These are phyloP conservation scores for Hemistola chrysoprasaria DNA, from an alignment of 2,888 invertebrate species.

Conservation along the genomic window DNA sequence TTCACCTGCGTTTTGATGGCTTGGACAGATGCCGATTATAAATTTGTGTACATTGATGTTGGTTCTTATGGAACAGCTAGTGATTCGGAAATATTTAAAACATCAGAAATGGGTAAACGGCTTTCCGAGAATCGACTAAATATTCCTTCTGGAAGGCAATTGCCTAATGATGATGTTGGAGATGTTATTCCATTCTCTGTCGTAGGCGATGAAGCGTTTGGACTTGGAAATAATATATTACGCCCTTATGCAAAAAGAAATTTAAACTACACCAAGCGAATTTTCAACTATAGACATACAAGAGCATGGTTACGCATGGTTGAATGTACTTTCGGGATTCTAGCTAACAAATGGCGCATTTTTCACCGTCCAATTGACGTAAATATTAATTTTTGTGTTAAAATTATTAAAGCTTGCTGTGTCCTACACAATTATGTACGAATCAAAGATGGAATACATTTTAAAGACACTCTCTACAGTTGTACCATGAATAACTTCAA, in stretches of 20 bases:
- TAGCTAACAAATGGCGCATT: slow-evolving; percentile 25
- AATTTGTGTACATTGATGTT: slow-evolving; percentile 32
- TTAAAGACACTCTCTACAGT: slow-evolving; percentile 11
- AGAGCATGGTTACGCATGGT: slow-evolving; percentile 23
- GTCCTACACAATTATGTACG: slow-evolving; percentile 8
- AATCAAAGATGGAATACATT: slow-evolving; percentile 9
- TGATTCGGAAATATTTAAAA: slow-evolving; percentile 36
- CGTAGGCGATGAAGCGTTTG: slow-evolving; percentile 42
- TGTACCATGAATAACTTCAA: slow-evolving; percentile 1
- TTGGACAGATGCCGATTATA: slow-evolving; percentile 28
- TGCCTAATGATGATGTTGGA: slow-evolving; percentile 34
- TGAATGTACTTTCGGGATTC: slow-evolving; percentile 27
- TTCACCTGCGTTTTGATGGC: slow-evolving; percentile 28
- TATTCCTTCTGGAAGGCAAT: slow-evolving; percentile 28
- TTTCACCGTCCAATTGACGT: slow-evolving; percentile 26
- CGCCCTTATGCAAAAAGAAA: slow-evolving; percentile 37
- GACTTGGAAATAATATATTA: slow-evolving; percentile 34
- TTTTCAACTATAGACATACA: slow-evolving; percentile 25
- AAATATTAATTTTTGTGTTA: slow-evolving; percentile 6
- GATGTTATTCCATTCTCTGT: slow-evolving; percentile 32
- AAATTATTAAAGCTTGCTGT: slow-evolving; percentile 7
- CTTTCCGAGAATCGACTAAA: slow-evolving; percentile 25
- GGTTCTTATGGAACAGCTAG: slow-evolving; percentile 28
- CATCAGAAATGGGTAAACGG: slow-evolving; percentile 33
- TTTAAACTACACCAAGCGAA: slow-evolving; percentile 26